Conservation (phyloP, 2,113 vertebrate genomes). For the Brachypteracias leptosomus region DNA sequence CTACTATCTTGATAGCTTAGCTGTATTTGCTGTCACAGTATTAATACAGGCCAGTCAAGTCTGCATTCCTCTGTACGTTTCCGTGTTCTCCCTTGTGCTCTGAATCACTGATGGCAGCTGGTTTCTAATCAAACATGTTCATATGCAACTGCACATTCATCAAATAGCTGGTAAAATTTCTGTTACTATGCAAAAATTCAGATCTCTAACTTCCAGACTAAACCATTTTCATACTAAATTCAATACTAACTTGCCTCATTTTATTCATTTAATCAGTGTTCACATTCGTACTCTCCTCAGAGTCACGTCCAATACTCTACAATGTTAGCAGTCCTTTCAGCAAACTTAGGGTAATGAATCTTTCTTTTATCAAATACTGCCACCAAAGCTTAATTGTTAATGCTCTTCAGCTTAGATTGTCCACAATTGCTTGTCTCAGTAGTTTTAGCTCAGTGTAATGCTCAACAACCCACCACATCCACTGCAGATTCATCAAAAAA, state of each 20-base stretch:
- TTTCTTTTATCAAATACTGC: constrained; percentile 30
- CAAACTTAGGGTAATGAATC: background rate
- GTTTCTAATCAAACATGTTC: background rate
- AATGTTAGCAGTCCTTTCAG: background rate
- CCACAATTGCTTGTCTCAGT: constrained; percentile 33
- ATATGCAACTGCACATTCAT: background rate
- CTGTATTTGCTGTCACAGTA: constrained; percentile 34
- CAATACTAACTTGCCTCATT: background rate
- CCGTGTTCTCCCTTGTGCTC: background rate
- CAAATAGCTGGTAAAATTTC: background rate
- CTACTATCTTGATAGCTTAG: constrained; percentile 48
- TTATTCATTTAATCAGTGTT: background rate
- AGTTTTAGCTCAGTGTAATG: constrained; percentile 11
- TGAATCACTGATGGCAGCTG: background rate
- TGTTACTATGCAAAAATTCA: background rate
- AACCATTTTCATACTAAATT: background rate
- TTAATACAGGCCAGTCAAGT: background rate
- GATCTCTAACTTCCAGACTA: background rate
- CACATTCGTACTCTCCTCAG: background rate
- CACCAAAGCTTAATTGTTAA: constrained; percentile 46
- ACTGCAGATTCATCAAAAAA: constrained; percentile 40
- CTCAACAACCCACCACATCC: constrained; percentile 1
- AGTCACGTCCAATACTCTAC: background rate
- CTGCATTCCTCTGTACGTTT: background rate
- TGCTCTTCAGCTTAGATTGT: background rate